Evolutionary conservation across 2,888 invertebrate genomes (phyloP), one percentile per base, ranked within the genome.

Genomic region (Melieria crassipennis): DNA sequence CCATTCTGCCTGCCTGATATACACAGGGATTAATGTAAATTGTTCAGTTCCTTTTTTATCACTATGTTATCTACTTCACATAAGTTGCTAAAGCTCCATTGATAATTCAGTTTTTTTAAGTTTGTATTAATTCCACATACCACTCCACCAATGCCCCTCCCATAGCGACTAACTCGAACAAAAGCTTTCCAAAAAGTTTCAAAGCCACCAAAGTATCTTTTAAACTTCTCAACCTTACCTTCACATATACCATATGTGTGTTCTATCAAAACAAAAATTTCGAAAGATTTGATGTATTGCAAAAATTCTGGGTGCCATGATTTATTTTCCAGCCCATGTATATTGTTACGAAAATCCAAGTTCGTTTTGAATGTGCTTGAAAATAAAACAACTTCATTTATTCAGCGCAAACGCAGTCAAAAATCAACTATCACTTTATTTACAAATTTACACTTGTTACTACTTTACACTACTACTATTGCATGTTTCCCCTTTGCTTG

Each of bases 131-230:
- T 58, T 7, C 58, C 58, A 42, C 58, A 58, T 58, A 58, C 16
- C 6, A 58, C 58, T 58, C 58, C 58, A 30, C 7, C 58, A 13
- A 58, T 58, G 58, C 58, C 58, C 58, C 58, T 58, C 42, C 58
- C n/a, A 58, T 4, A n/a, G 4, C 30, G 16, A 58, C 58, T 58
- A 30, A 58, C 42, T 42, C 58, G 16, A 58, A 3, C 42, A 5
- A 30, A 58, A 42, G 58, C 5, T 58, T 58, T 58, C 58, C 58
- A 58, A 42, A 58, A 58, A 30, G 58, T 58, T 58, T 4, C 58
- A 42, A 58, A 58, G 7, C 58, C 58, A 7, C 58, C 16, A 58
- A 58, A 58, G 30, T 42, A 58, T 6, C 30, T 58, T 58, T 58
- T 58, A 13, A 16, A 58, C 30, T 58, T 5, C 58, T 13, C 58